A percentile compares a stretch with the other conserved stretches of the same genome.
Evolutionary conservation across 2,113 vertebrate genomes (phyloP).

Genomic region (Mandrillus leucophaeus): DNA sequence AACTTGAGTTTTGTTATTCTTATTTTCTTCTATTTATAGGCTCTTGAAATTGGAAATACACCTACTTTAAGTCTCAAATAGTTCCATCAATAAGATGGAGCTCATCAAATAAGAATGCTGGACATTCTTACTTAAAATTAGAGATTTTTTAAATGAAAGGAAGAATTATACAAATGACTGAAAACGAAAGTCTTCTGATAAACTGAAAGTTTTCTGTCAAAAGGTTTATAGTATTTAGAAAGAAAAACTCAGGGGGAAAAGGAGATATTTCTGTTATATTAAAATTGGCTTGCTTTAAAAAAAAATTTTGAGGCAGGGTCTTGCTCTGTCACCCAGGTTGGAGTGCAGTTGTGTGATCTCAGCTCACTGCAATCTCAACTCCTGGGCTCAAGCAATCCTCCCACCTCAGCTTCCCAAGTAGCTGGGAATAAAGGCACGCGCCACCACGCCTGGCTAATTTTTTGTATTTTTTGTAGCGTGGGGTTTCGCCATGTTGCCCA

Average conservation of each 20-base stretch:
- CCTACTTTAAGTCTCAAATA: neutral
- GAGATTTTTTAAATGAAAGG: neutral
- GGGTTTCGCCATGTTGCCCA: too few species aligned
- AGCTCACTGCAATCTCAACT: too few species aligned
- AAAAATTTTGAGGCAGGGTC: too few species aligned
- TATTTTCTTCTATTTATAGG: constrained; percentile 13
- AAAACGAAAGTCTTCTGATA: neutral
- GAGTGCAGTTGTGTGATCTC: too few species aligned
- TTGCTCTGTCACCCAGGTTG: too few species aligned
- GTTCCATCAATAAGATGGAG: neutral
- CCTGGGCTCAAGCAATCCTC: too few species aligned
- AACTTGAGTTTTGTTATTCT: constrained; percentile 10
- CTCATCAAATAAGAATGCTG: neutral
- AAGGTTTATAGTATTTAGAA: neutral
- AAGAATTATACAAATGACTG: neutral
- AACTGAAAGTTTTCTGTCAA: neutral
- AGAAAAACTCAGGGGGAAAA: neutral
- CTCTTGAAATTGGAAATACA: neutral
- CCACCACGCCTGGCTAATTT: too few species aligned
- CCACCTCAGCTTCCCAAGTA: too few species aligned
- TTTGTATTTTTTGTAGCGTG: too few species aligned
- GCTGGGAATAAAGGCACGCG: too few species aligned
- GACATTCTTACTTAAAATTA: constrained; percentile 31
- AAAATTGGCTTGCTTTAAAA: neutral
- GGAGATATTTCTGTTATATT: neutral